Percentiles rank a stretch among this genome's conserved stretches.
These are phyloP conservation scores for Platalea minor DNA, from an alignment of 2,797 vertebrate genomes.

Conservation along the genomic window DNA sequence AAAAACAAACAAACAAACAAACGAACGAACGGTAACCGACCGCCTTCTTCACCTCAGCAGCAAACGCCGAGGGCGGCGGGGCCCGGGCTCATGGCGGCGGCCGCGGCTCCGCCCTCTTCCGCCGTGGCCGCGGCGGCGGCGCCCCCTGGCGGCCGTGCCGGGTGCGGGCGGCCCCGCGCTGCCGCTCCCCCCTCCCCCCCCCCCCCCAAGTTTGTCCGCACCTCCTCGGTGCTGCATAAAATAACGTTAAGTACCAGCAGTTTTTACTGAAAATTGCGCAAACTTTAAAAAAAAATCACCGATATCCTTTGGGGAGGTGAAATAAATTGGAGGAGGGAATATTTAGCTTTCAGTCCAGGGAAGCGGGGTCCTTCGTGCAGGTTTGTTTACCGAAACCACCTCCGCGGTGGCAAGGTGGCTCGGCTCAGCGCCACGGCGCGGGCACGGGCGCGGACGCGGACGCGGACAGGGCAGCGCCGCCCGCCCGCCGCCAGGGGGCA, in stretches of 20 bases:
- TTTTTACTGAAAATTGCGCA: background rate
- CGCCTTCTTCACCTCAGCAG: no score
- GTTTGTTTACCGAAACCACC: background rate
- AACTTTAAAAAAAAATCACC: background rate
- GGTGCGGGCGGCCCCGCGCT: background rate
- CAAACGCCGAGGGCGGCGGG: no score
- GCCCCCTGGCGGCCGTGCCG: background rate
- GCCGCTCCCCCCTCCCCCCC: background rate
- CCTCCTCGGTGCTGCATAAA: no score
- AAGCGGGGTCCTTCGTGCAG: background rate
- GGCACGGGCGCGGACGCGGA: no score
- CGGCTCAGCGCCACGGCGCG: background rate
- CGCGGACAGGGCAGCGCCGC: background rate
- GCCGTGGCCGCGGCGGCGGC: background rate
- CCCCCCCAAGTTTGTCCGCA: background rate
- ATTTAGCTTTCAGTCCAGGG: background rate
- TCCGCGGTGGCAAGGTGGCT: background rate
- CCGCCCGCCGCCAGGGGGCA: conserved; percentile 25
- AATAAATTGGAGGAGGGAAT: background rate
- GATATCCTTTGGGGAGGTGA: background rate
- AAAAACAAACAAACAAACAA: background rate
- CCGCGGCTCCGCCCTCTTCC: background rate
- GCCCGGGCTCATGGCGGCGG: background rate
- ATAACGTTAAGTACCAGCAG: background rate
- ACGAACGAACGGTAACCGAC: no score